Evolutionary conservation across 2,797 vertebrate species (phyloP).

Genomic region (Arctocebus calabarensis): DNA sequence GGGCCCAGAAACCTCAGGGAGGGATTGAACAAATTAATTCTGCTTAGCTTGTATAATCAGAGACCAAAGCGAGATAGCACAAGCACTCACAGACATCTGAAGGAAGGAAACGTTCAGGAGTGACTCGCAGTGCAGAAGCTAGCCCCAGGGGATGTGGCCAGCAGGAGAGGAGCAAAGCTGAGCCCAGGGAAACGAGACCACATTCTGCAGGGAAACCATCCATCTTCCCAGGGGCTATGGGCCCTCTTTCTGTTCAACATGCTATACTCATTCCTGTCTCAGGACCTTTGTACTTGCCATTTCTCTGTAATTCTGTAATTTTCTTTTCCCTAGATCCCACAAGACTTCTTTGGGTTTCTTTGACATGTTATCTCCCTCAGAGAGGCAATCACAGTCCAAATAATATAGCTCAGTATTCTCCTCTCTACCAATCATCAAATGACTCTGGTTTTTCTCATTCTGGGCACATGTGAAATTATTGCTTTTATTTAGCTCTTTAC

Average conservation of each 20-base stretch:
- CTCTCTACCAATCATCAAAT: neutral
- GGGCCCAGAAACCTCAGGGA: neutral
- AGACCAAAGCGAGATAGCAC: neutral
- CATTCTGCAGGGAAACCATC: neutral
- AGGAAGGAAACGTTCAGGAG: neutral
- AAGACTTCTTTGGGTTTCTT: neutral
- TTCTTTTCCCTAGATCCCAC: neutral
- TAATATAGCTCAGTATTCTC: too few species aligned
- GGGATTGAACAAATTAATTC: constrained; percentile 56
- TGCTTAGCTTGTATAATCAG: constrained; percentile 46
- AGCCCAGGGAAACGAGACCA: neutral
- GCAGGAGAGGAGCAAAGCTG: neutral
- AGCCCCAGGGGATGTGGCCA: neutral
- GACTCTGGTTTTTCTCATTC: neutral
- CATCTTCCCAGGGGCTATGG: neutral
- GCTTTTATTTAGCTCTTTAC: neutral
- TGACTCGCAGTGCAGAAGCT: neutral
- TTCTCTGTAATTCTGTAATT: neutral
- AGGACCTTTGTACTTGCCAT: neutral
- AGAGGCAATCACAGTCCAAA: neutral
- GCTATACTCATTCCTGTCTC: neutral
- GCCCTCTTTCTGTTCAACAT: neutral
- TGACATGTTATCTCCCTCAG: neutral
- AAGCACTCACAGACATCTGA: neutral
- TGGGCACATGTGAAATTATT: neutral